A percentile compares a stretch with the other conserved stretches of the same genome.
phyloP scores from a whole-genome alignment of 2,888 invertebrate genomes.

The Monoplex corrugatus region DNA sequence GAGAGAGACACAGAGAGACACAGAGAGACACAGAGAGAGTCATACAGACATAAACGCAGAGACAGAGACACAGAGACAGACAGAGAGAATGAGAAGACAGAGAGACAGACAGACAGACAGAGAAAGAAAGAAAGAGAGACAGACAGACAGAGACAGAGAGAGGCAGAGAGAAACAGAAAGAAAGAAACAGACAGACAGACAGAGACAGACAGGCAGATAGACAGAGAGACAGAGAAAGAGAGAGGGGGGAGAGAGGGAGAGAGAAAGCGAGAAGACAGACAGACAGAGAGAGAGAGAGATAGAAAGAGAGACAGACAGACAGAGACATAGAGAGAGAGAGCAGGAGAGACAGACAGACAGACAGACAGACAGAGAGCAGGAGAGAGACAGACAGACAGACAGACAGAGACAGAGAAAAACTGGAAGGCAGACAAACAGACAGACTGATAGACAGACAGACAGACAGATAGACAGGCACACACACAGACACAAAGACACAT shows the following conservation, averaged over 20 bases:
- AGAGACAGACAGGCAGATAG: neutral
- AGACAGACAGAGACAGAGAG: slow-evolving; percentile 1
- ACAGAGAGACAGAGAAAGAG: neutral
- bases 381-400: no score
- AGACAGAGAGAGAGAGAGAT: neutral
- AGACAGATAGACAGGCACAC: no score
- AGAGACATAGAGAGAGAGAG: no score
- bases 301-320: neutral
- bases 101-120: neutral
- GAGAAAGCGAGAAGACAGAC: neutral
- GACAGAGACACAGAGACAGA: no score
- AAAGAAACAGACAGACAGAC: neutral
- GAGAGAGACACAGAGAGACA: neutral
- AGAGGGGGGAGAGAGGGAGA: neutral
- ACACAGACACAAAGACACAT: no score
- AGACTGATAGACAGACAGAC: no score
- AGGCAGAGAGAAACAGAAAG: neutral
- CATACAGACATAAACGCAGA: neutral
- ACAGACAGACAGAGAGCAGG: no score
- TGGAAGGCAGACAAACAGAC: no score
- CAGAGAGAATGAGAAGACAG: neutral
- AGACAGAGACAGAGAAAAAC: no score
- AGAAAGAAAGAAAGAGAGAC: neutral
- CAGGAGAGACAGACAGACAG: no score
- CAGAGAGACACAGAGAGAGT: neutral